These are phyloP conservation scores for Apamea sordens DNA, from an alignment of 2,888 invertebrate genomes.

Conservation along the genomic window DNA sequence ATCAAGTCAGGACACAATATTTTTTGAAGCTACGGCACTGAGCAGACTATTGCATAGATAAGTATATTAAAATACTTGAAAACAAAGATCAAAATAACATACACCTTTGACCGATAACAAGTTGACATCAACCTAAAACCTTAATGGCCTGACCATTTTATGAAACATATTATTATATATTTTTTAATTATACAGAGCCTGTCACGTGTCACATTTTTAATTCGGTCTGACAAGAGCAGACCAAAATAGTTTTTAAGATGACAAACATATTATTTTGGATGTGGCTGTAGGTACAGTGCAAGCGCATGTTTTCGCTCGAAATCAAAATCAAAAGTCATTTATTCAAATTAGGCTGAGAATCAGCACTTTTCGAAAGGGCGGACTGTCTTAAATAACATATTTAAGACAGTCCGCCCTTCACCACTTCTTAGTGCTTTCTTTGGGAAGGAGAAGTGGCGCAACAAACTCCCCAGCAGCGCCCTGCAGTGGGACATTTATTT, in stretches of 20 bases:
- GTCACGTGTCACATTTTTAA: neutral
- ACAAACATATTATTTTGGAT: neutral
- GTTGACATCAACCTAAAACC: neutral
- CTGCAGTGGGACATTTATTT: too few relatives aligned
- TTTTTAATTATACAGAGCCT: neutral
- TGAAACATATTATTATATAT: too few relatives aligned
- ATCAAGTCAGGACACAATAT: neutral
- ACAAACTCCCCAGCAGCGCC: too few relatives aligned
- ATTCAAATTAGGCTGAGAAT: too few relatives aligned
- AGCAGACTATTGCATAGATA: neutral
- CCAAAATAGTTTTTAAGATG: neutral
- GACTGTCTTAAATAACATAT: too few relatives aligned
- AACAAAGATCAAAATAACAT: neutral
- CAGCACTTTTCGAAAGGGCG: too few relatives aligned
- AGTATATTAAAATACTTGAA: neutral
- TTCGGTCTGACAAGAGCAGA: neutral
- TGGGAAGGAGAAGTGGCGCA: too few relatives aligned
- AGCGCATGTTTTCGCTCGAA: neutral
- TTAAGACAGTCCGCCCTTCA: too few relatives aligned
- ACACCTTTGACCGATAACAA: neutral
- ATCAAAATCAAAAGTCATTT: too few relatives aligned
- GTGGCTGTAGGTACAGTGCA: neutral
- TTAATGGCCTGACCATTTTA: neutral
- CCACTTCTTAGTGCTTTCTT: too few relatives aligned
- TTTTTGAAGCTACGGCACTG: too few relatives aligned